Conservation (phyloP, 2,113 vertebrate genomes). For the Nesospiza acunhae region DNA sequence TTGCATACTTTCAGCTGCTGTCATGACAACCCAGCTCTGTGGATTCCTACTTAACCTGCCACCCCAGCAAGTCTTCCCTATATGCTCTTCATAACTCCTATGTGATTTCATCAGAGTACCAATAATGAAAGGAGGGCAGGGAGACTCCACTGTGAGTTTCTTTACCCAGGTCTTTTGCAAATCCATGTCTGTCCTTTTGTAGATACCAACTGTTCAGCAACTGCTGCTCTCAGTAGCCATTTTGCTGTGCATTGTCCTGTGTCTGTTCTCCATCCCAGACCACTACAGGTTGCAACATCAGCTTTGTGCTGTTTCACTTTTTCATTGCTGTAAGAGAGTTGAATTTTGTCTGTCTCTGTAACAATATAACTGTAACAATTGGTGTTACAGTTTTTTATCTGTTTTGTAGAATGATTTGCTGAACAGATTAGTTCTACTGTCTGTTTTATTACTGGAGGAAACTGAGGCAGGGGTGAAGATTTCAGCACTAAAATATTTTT, state of each 20-base stretch:
- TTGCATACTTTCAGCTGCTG: constrained; percentile 64
- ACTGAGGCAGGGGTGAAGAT: not conserved
- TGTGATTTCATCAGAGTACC: constrained; percentile 45
- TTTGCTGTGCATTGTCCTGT: constrained; percentile 13
- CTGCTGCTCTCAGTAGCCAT: constrained; percentile 19
- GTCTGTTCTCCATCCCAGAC: constrained; percentile 18
- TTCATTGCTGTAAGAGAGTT: not conserved
- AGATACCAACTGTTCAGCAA: not conserved
- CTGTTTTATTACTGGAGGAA: not conserved
- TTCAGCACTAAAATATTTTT: not conserved
- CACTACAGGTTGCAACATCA: not conserved
- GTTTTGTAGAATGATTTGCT: not conserved
- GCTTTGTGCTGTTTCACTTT: not conserved
- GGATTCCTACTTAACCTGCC: constrained; percentile 66
- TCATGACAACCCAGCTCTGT: constrained; percentile 67
- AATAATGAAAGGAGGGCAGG: constrained; percentile 57
- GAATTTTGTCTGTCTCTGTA: not conserved
- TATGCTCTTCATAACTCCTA: constrained; percentile 48
- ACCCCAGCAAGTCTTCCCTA: constrained; percentile 53
- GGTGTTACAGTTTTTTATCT: not conserved
- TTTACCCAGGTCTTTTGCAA: constrained; percentile 46
- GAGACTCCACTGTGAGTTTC: constrained; percentile 63
- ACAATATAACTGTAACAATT: not conserved
- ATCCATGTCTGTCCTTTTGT: constrained; percentile 8
- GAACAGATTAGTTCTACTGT: not conserved